Conservation (phyloP, 53 echinoderm and acorn worm species). For the Stichopus horrens region DNA sequence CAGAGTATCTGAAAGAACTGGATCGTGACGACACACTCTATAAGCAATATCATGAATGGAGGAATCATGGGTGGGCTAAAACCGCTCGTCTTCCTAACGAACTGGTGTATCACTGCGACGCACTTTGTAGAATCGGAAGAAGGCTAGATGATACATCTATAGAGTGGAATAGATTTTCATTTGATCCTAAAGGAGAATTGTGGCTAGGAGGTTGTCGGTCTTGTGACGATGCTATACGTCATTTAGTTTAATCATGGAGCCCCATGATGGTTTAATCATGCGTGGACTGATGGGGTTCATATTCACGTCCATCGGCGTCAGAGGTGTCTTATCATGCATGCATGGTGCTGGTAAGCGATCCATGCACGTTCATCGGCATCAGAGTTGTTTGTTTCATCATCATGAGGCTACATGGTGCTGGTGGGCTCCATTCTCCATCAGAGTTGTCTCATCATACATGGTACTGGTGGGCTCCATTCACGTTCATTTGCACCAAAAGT, state of each 20-base stretch:
- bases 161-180: slow-evolving; percentile 25
- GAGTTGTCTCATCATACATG: no score
- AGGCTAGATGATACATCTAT: slow-evolving; percentile 6
- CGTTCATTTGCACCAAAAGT: no score
- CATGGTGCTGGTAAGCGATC: no score
- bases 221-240: slow-evolving; percentile 9
- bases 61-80: slow-evolving; percentile 10
- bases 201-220: slow-evolving; percentile 34
- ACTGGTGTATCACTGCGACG: slow-evolving; percentile 21
- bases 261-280: no score
- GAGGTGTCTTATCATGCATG: no score
- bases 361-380: no score
- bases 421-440: no score
- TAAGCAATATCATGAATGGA: slow-evolving; percentile 14
- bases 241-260: background rate
- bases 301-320: no score
- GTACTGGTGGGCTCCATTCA: no score
- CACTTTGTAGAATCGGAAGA: background rate
- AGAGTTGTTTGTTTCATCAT: no score
- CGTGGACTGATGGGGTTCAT: no score
- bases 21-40: slow-evolving; percentile 28
- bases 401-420: no score
- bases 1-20: slow-evolving; percentile 3
- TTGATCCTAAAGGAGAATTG: slow-evolving; percentile 26
- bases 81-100: slow-evolving; percentile 8